Percentiles rank a stretch among this genome's conserved stretches.
These are phyloP conservation scores for Orthonyx spaldingii DNA, from an alignment of 2,113 vertebrate genomes.

Conservation along the genomic window DNA sequence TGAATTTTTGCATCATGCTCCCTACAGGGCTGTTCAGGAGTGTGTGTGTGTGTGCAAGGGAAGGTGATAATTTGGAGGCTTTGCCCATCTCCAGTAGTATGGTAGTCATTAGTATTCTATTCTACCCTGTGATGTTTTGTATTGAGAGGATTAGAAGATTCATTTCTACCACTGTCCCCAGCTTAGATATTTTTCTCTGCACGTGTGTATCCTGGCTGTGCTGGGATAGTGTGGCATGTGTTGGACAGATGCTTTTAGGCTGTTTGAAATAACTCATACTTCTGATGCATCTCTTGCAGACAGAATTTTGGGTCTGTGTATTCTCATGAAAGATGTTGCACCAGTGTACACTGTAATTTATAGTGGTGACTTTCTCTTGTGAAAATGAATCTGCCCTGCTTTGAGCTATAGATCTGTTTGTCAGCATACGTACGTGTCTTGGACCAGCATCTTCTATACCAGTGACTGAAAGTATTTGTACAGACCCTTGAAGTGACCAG, in stretches of 20 bases:
- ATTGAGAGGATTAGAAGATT: background rate
- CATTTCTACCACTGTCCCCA: background rate
- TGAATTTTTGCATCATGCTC: background rate
- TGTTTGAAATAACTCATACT: background rate
- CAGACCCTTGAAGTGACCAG: background rate
- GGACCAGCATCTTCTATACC: background rate
- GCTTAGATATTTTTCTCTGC: background rate
- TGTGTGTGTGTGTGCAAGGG: background rate
- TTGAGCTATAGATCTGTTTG: background rate
- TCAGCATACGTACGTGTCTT: background rate
- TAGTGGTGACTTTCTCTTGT: background rate
- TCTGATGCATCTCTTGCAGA: background rate
- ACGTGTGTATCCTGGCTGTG: background rate
- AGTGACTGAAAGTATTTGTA: background rate
- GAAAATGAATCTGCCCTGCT: background rate
- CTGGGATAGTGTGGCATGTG: background rate
- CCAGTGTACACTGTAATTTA: background rate
- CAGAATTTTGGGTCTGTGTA: background rate
- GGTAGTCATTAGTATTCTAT: background rate
- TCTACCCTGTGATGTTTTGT: background rate
- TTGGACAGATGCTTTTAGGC: background rate
- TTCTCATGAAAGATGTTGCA: background rate
- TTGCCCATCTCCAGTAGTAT: background rate
- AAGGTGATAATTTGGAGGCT: background rate
- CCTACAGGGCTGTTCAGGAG: background rate